Base-by-base conservation (phyloP, 2,888 invertebrate genomes). In the Nymphalis polychloros region DNA sequence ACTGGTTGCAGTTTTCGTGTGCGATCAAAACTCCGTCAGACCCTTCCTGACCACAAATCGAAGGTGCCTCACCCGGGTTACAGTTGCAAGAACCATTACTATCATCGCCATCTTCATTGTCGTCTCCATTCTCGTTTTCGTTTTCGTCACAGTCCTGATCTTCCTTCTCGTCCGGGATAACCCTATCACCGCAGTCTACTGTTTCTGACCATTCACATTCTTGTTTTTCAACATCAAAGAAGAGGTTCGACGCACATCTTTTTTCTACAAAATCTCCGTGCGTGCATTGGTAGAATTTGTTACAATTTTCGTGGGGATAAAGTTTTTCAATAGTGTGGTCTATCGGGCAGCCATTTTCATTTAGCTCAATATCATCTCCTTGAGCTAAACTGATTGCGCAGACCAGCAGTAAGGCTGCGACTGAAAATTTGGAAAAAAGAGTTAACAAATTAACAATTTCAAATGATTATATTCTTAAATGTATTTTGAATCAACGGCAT, bases 361-460 rank as follows among this genome's bases (percentile, higher is more conserved):
- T 79, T 47, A 76, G 72, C 20, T 78, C 75, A 41, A 78, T 72
- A 59, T 76, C 75, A 69, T 75, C 69, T 69, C 79, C 81, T 8
- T 77, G 76, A 69, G 78, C 80, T 69, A 85, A 73, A 75, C 83
- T 75, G 67, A 82, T 69, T 75, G 83, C 85, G 84, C 85, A 84
- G 71, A 87, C 79, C 76, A 87, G 73, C 76, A 87, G 72, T 70
- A 83, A 70, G 63, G 78, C 74, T 75, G 80, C 71, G 73, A 80
- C 88, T 89, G 84, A 41, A 41, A 41, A 13, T 41, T 13, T 13
- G 23, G 61, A 62, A 49, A 67, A 64, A 47, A 19, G 23, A 46
- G 8, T 19, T 3, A n/a, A 64, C 13, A 47, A 31, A 31, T 31
- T 5, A 31, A 31, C 27, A 31, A 31, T 31, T 31, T 1, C 5